Evolutionary conservation across 2,888 invertebrate genomes (phyloP).

Genomic region (Pandemis corylana): DNA sequence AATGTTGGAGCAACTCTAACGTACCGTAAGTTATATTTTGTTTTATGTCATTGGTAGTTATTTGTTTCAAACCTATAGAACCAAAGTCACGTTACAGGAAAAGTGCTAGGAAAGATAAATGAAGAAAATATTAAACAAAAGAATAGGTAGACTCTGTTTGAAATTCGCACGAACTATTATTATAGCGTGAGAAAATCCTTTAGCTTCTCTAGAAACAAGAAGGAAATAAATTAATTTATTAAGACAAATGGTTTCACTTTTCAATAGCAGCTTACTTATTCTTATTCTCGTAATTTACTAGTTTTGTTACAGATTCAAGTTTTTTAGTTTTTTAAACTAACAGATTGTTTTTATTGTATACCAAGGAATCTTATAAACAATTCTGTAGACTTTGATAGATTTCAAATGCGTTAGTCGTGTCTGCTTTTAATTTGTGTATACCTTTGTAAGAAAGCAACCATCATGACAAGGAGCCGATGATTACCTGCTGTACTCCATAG

Average conservation of each 20-base stretch:
- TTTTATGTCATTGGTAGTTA: background rate
- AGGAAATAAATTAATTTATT: no score
- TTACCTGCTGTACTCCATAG: conserved; percentile 77
- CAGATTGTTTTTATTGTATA: no score
- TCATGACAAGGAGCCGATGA: background rate
- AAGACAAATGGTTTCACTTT: no score
- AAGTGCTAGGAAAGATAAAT: background rate
- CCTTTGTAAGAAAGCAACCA: no score
- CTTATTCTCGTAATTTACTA: no score
- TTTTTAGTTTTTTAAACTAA: no score
- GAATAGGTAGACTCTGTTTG: background rate
- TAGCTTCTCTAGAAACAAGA: background rate
- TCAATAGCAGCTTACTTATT: no score
- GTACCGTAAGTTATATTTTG: background rate
- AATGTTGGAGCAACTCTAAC: background rate
- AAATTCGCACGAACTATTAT: background rate
- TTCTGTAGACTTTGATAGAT: no score
- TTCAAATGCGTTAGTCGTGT: no score
- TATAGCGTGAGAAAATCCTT: background rate
- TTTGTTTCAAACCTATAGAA: background rate
- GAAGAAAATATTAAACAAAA: background rate
- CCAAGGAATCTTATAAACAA: no score
- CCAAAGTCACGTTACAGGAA: background rate
- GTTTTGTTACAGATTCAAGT: no score
- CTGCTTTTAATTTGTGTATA: no score